Percentiles rank a stretch among this genome's conserved stretches.
phyloP scores from a whole-genome alignment of 2,888 invertebrate genomes.

The Trypoxylon attenuatum region DNA sequence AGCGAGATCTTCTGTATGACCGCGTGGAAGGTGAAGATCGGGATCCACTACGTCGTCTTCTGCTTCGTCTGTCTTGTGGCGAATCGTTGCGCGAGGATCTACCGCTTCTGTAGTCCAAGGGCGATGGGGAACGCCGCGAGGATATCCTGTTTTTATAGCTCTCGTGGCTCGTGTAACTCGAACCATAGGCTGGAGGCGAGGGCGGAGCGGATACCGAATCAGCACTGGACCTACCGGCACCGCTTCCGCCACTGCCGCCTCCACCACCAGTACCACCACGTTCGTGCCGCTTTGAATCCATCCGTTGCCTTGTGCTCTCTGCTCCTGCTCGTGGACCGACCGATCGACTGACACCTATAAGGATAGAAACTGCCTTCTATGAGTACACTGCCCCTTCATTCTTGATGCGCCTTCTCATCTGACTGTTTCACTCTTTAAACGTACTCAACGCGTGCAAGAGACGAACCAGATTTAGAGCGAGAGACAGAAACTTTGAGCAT shows the following conservation, averaged over 20 bases:
- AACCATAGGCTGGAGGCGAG: slow-evolving; percentile 66
- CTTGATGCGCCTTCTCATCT: slow-evolving; percentile 60
- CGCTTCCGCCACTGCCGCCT: neutral
- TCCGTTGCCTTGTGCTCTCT: slow-evolving; percentile 69
- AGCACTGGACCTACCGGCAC: slow-evolving; percentile 63
- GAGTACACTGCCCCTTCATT: slow-evolving; percentile 67
- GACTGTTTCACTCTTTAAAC: slow-evolving; percentile 57
- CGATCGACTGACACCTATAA: slow-evolving; percentile 81
- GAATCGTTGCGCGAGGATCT: slow-evolving; percentile 60
- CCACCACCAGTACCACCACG: slow-evolving; percentile 59
- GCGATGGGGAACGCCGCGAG: slow-evolving; percentile 59
- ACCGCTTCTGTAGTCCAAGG: slow-evolving; percentile 54
- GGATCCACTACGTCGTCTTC: slow-evolving; percentile 64
- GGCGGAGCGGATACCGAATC: slow-evolving; percentile 65
- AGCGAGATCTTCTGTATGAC: slow-evolving; percentile 58
- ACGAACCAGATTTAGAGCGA: slow-evolving; percentile 57
- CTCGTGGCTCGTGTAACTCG: slow-evolving; percentile 62
- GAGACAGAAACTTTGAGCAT: slow-evolving; percentile 47
- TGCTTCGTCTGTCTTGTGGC: slow-evolving; percentile 63
- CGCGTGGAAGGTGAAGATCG: slow-evolving; percentile 61
- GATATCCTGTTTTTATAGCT: slow-evolving; percentile 61
- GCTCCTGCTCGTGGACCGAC: slow-evolving; percentile 78
- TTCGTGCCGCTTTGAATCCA: slow-evolving; percentile 77
- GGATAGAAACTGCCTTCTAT: slow-evolving; percentile 83
- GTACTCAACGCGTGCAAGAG: slow-evolving; percentile 52